These are phyloP conservation scores for Megastigmus dorsalis DNA, from an alignment of 2,888 invertebrate species.

Conservation along the genomic window DNA sequence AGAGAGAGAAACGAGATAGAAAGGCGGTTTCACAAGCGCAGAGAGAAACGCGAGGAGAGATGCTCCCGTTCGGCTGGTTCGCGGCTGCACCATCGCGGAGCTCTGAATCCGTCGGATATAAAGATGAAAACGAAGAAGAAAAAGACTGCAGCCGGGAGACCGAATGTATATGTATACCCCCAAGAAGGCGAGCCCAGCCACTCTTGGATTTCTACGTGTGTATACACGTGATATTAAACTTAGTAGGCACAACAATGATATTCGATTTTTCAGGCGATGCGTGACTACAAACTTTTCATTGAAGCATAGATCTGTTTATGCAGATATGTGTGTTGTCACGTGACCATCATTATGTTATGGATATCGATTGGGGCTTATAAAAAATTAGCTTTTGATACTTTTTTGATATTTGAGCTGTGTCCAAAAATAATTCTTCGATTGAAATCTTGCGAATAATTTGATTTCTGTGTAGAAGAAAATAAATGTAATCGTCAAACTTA, in stretches of 20 bases:
- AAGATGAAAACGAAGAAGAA: conserved; percentile 50
- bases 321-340: no score
- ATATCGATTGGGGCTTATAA: no score
- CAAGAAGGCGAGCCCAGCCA: conserved; percentile 41
- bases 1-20: conserved; percentile 46
- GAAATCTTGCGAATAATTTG: no score
- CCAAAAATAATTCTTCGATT: no score
- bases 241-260: conserved; percentile 51
- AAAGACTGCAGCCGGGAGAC: conserved; percentile 35
- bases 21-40: conserved; percentile 53
- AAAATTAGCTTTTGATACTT: no score
- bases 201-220: conserved; percentile 8
- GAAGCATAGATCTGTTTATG: no score
- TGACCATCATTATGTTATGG: no score
- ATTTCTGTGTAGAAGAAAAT: no score
- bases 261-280: conserved; percentile 38
- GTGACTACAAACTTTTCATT: conserved; percentile 47
- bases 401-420: no score
- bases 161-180: conserved; percentile 55
- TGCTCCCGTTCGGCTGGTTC: conserved; percentile 55
- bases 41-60: conserved; percentile 50
- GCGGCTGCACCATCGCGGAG: conserved; percentile 54
- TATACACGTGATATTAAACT: conserved; percentile 32
- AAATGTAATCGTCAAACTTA: no score
- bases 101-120: conserved; percentile 43